Base-by-base conservation (phyloP, 2,113 vertebrate species). In the Platichthys flesus region DNA sequence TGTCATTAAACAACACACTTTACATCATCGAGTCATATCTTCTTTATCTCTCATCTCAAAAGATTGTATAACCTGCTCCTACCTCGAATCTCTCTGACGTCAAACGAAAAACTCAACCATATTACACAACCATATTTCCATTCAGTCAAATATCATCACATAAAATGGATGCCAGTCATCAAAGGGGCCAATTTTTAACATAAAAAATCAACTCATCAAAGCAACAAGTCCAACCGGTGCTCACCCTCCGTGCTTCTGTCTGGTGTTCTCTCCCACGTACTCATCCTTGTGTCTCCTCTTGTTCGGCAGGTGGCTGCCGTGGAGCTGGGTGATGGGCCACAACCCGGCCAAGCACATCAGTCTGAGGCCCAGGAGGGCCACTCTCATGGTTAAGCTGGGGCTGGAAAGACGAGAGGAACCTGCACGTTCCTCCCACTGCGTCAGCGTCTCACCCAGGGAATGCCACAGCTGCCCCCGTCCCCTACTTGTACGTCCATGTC, bases 261-360 rank as follows among this genome's bases (percentile, higher is more conserved):
- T 84, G 47, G 85, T 78, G 70, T 84, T 91, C 81, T 92, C 93
- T 2, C 78, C 89, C 0, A 85, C 59, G 21, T 90, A 82, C 60
- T 79, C 51, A n/a, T 94, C 93, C 90, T 93, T 94, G 82, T 93
- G 86, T 71, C 88, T 93, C 75, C 88, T 92, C 75, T 90, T 93
- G 87, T 74, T 88, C 0, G 85, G 85, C 24, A 86, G 88, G 49
- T 90, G 84, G 86, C 80, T 92, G 85, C 93, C 88, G 79, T 85
- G 89, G 68, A 90, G 91, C 71, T 89, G 88, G 23, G 88, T 88
- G 65, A 92, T 69, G 21, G 92, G 93, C 92, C 90, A 93, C 77
- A 93, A 62, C 83, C 92, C 90, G 71, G 90, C 89, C 81, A 94
- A 83, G 82, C 92, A 93, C 84, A 93, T 77, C 82, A 94, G 88